These are phyloP conservation scores for Caenorhabditis remanei DNA, from an alignment of 1,140 invertebrate species.

Conservation along the genomic window DNA sequence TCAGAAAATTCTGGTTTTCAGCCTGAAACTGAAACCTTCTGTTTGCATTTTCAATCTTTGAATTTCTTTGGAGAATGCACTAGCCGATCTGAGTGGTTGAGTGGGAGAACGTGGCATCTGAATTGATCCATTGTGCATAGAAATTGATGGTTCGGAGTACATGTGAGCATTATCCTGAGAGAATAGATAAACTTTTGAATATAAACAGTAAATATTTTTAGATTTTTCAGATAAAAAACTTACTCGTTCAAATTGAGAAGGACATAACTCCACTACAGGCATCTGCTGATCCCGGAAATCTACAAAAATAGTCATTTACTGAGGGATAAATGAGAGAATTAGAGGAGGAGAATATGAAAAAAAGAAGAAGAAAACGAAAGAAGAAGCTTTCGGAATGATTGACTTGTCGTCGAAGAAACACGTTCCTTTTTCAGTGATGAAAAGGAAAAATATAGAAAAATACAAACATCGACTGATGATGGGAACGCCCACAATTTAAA, in stretches of 20 bases:
- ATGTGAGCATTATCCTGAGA: background rate
- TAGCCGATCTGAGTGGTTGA: constrained; percentile 6
- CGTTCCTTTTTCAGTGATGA: constrained; percentile 12
- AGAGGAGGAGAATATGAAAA: constrained; percentile 18
- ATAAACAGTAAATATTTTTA: background rate
- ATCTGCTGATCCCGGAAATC: background rate
- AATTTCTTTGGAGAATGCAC: constrained; percentile 11
- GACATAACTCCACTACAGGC: background rate
- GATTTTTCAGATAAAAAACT: no score
- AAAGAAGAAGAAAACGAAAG: background rate
- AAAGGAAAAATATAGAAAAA: constrained; percentile 13
- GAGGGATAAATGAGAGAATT: constrained; percentile 6
- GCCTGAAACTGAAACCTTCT: background rate
- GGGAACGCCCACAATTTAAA: constrained; percentile 8
- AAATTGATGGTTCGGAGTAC: constrained; percentile 11
- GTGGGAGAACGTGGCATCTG: constrained; percentile 3
- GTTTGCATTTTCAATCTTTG: constrained; percentile 29
- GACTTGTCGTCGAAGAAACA: constrained; percentile 5
- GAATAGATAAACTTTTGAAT: background rate
- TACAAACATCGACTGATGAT: constrained; percentile 33
- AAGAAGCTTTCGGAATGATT: constrained; percentile 31
- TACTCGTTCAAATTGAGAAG: background rate
- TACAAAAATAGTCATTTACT: background rate
- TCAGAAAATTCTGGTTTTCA: background rate
- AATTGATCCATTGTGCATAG: background rate